phyloP scores from a whole-genome alignment of 1,140 invertebrate genomes.

The Drosophila hydei region DNA sequence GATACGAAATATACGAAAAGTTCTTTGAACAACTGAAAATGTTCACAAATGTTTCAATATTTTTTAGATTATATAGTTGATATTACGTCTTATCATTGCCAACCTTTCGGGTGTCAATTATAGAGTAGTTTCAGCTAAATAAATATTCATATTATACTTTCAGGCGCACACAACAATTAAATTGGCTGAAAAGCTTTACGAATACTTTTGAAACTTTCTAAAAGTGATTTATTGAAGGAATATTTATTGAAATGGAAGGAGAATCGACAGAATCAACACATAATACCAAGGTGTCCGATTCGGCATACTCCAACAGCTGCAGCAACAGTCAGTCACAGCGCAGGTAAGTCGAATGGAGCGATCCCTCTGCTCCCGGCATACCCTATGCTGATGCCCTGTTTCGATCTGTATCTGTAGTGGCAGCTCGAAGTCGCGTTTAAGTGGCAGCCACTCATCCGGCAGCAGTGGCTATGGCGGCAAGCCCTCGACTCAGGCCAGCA shows the following conservation, averaged over 20 bases:
- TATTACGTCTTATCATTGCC: too few relatives aligned
- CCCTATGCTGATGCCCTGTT: background rate
- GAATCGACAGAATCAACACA: constrained; percentile 82
- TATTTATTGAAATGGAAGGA: constrained; percentile 62
- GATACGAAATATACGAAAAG: too few relatives aligned
- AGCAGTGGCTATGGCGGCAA: constrained; percentile 91
- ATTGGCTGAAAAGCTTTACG: background rate
- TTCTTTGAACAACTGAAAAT: too few relatives aligned
- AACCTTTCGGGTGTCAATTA: too few relatives aligned
- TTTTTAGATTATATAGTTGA: too few relatives aligned
- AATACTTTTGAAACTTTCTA: constrained; percentile 7
- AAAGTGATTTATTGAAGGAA: constrained; percentile 1
- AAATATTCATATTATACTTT: constrained; percentile 3
- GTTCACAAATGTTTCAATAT: too few relatives aligned
- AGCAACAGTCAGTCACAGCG: constrained; percentile 90
- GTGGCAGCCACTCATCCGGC: constrained; percentile 89
- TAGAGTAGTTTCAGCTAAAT: too few relatives aligned
- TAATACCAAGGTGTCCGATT: constrained; percentile 89
- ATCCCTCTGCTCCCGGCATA: too few relatives aligned
- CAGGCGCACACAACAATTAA: background rate
- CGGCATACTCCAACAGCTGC: constrained; percentile 90
- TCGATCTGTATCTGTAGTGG: constrained; percentile 84
- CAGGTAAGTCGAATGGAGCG: constrained; percentile 85
- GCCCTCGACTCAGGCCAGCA: constrained; percentile 85
- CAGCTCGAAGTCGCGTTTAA: constrained; percentile 90